phyloP scores from a whole-genome alignment of 2,113 vertebrate species.

The Calyptommatus sinebrachiatus region DNA sequence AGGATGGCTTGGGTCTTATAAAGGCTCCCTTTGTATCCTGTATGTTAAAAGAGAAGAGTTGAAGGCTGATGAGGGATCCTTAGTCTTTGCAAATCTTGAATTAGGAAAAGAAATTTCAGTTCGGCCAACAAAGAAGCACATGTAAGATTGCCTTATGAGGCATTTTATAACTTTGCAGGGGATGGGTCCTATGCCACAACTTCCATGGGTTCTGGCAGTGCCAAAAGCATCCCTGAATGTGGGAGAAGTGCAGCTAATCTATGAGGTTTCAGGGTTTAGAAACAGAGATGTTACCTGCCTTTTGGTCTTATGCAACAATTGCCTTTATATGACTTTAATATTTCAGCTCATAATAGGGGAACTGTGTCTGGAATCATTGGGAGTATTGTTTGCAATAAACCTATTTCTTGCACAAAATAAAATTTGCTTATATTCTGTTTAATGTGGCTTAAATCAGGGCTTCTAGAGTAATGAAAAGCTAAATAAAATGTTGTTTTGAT shows the following conservation, averaged over 20 bases:
- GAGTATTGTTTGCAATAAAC: neutral
- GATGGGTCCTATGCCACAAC: neutral
- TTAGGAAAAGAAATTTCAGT: neutral
- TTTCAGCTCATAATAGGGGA: neutral
- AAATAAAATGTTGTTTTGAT: constrained; percentile 11
- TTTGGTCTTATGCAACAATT: neutral
- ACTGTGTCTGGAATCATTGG: neutral
- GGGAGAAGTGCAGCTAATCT: neutral
- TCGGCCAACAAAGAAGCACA: neutral
- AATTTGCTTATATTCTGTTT: neutral
- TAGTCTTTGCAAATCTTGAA: neutral
- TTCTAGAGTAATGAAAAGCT: neutral
- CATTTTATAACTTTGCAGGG: too few species aligned
- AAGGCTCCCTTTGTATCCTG: too few species aligned
- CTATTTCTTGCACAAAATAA: neutral
- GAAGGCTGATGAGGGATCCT: too few species aligned
- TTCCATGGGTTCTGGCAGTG: neutral
- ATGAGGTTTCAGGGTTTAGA: neutral
- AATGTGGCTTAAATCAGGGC: neutral
- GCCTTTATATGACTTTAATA: neutral
- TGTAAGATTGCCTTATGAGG: neutral
- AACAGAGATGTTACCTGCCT: neutral
- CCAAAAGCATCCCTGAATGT: too few species aligned
- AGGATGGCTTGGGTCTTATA: too few species aligned
- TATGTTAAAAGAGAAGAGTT: too few species aligned